phyloP scores from a whole-genome alignment of 2,113 vertebrate genomes.

The Atlantisia rogersi region DNA sequence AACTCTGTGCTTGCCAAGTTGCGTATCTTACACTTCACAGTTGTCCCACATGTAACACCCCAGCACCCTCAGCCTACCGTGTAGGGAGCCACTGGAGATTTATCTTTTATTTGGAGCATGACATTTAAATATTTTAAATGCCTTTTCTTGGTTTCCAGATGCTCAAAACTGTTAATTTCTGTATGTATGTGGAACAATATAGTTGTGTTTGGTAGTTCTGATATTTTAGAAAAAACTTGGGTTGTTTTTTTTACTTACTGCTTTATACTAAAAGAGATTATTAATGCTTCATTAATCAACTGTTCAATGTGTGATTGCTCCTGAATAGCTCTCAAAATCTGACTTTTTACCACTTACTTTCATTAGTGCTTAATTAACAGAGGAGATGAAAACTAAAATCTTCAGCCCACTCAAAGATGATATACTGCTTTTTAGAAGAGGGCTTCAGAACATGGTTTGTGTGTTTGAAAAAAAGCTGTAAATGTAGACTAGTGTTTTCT shows the following conservation, averaged over 20 bases:
- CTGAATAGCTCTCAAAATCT: conserved; percentile 56
- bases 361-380: conserved; percentile 58
- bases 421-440: not conserved
- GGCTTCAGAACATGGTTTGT: not conserved
- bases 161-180: not conserved
- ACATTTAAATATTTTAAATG: not conserved
- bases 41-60: not conserved
- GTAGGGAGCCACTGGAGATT: not conserved
- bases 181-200: not conserved
- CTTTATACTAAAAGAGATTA: not conserved
- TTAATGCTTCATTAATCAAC: conserved; percentile 56
- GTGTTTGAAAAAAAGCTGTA: not conserved
- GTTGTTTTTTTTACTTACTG: not conserved
- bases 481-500: not conserved
- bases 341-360: conserved; percentile 45
- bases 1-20: not conserved
- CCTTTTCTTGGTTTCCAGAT: not conserved
- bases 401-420: conserved; percentile 9
- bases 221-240: not conserved
- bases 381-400: conserved; percentile 51
- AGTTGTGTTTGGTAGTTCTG: not conserved
- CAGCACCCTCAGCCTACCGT: not conserved
- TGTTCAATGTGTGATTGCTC: conserved; percentile 35
- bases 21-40: not conserved
- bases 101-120: not conserved